Evolutionary conservation across 2,888 invertebrate species (phyloP).

Genomic region (Phengaris alcon): DNA sequence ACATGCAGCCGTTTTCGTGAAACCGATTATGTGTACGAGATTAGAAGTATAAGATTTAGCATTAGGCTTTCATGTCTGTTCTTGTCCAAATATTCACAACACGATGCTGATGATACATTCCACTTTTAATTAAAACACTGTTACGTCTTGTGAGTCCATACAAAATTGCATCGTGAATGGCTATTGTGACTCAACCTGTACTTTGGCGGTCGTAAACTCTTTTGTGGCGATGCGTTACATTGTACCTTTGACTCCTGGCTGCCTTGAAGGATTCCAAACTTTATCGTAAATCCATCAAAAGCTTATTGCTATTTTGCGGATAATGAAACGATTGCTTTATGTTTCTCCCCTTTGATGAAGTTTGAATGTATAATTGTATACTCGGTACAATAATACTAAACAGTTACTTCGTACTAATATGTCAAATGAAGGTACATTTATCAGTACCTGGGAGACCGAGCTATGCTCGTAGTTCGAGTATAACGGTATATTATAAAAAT

Average conservation of each 20-base stretch:
- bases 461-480: too few species aligned
- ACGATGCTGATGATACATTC: background rate
- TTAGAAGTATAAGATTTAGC: too few species aligned
- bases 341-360: background rate
- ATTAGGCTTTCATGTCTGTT: too few species aligned
- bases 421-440: too few species aligned
- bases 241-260: slow-evolving; percentile 26
- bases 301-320: slow-evolving; percentile 3
- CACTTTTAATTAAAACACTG: slow-evolving; percentile 3
- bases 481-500: too few species aligned
- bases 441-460: too few species aligned
- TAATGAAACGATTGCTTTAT: slow-evolving; percentile 17
- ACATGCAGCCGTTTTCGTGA: too few species aligned
- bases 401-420: too few species aligned
- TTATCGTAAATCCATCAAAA: slow-evolving; percentile 2
- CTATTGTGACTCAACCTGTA: slow-evolving; percentile 46
- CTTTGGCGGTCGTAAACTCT: slow-evolving; percentile 47
- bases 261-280: slow-evolving; percentile 1
- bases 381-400: too few species aligned
- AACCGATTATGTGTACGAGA: too few species aligned
- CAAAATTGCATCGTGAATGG: slow-evolving; percentile 40
- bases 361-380: background rate
- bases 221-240: slow-evolving; percentile 37
- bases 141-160: slow-evolving; percentile 12
- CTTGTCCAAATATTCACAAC: too few species aligned